Conservation (phyloP, 2,797 vertebrate genomes). For the Leucoraja ocellata region DNA sequence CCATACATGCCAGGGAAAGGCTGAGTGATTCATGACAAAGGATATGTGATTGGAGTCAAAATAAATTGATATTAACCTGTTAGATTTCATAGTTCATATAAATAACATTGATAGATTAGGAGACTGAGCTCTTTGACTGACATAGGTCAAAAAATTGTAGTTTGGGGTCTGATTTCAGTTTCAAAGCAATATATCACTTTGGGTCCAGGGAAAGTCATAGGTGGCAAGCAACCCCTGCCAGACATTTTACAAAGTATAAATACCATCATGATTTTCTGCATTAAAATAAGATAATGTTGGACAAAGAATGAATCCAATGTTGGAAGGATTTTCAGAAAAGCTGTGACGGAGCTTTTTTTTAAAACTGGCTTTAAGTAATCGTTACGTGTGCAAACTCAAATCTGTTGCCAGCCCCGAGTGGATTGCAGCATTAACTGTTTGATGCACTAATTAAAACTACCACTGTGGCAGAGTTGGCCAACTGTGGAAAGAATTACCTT, state of each 20-base stretch:
- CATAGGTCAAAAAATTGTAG: background rate
- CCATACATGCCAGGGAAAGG: background rate
- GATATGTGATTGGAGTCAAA: background rate
- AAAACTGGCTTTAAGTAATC: background rate
- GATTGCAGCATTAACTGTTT: background rate
- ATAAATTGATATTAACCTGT: background rate
- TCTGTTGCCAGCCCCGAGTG: background rate
- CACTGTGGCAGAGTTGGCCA: background rate
- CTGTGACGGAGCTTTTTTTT: background rate
- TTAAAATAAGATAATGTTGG: background rate
- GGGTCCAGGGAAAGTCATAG: background rate
- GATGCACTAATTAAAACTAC: background rate
- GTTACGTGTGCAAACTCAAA: background rate
- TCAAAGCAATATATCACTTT: constrained; percentile 8
- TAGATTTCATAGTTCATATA: constrained; percentile 12
- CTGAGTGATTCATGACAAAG: background rate
- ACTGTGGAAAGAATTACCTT: background rate
- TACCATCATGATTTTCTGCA: background rate
- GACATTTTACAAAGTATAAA: background rate
- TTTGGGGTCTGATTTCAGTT: constrained; percentile 29
- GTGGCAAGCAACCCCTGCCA: background rate
- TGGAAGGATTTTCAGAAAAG: background rate
- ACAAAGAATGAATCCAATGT: background rate
- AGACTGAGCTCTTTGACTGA: background rate
- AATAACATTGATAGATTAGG: background rate